Conservation (phyloP, 2,888 invertebrate genomes). For the Pristionchus mayeri region DNA sequence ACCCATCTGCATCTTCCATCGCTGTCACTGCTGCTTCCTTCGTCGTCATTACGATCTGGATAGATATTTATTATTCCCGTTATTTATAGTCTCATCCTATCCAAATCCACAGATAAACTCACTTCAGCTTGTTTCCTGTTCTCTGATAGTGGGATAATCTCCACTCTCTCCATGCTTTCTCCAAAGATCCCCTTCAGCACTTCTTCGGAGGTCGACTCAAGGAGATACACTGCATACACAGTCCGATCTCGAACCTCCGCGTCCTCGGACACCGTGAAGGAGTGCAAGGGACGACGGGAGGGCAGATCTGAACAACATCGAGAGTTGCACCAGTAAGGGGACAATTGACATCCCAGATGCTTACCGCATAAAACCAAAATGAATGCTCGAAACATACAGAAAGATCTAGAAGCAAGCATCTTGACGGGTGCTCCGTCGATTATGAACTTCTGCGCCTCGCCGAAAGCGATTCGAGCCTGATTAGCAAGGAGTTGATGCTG, state of each 20-base stretch:
- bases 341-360: too few relatives aligned
- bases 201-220: background rate
- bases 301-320: conserved; percentile 27
- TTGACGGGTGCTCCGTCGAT: conserved; percentile 25
- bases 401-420: conserved; percentile 17
- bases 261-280: background rate
- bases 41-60: conserved; percentile 31
- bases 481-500: background rate
- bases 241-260: background rate
- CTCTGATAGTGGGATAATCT: background rate
- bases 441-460: background rate
- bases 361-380: background rate
- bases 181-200: background rate
- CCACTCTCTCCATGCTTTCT: background rate
- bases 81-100: background rate
- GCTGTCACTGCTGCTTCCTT: background rate
- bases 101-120: background rate
- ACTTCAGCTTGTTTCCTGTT: conserved; percentile 43
- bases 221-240: conserved; percentile 31
- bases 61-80: background rate
- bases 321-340: too few relatives aligned
- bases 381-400: conserved; percentile 29
- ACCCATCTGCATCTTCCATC: conserved; percentile 10
- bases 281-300: background rate
- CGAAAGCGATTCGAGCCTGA: conserved; percentile 43